Conservation (phyloP, 2,888 invertebrate genomes). For the Nesidiocoris tenuis region DNA sequence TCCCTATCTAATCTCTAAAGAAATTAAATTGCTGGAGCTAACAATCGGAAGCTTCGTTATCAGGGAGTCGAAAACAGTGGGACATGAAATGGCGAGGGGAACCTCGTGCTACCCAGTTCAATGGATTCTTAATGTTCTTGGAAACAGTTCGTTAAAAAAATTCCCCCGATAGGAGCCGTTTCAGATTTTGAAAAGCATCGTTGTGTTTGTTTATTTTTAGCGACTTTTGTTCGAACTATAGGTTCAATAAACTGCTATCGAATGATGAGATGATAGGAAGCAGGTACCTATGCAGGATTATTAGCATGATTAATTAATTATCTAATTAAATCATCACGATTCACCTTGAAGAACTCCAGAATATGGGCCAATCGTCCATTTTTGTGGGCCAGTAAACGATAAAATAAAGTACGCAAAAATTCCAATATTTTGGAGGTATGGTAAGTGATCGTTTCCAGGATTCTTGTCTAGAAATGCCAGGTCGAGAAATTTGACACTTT, state of each 20-base stretch:
- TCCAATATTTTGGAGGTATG: too few species aligned
- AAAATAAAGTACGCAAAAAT: too few species aligned
- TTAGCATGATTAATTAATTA: too few species aligned
- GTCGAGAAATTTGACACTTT: too few species aligned
- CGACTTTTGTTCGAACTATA: neutral
- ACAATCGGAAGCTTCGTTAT: constrained; percentile 16
- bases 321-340: too few species aligned
- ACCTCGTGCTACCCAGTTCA: neutral
- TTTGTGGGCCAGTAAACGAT: too few species aligned
- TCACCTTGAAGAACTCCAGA: too few species aligned
- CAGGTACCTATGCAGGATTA: too few species aligned
- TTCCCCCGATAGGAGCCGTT: neutral
- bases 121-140: neutral
- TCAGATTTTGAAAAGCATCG: neutral
- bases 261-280: too few species aligned
- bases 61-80: constrained; percentile 11
- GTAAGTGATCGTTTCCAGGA: too few species aligned
- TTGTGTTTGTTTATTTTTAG: neutral
- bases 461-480: too few species aligned
- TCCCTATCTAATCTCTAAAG: constrained; percentile 22
- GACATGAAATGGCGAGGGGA: neutral
- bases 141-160: neutral
- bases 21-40: constrained; percentile 17
- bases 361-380: too few species aligned
- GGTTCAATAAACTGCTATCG: neutral